Evolutionary conservation across 2,797 vertebrate species (phyloP).

Genomic region (Triplophysa yarkandensis): DNA sequence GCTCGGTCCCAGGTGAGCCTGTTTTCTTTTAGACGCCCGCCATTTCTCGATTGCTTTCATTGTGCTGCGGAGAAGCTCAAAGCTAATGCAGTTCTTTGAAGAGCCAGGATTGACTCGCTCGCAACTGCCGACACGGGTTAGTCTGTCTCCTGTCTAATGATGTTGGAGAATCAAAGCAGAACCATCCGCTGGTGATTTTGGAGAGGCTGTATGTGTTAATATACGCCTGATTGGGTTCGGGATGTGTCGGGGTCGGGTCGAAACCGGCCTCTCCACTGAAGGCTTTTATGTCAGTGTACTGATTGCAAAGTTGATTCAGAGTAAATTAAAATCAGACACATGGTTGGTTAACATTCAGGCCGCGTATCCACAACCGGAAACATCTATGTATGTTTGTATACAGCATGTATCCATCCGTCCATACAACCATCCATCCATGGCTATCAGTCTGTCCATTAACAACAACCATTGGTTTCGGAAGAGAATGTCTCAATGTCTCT

Average conservation of each 20-base stretch:
- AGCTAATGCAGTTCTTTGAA: slow-evolving; percentile 62
- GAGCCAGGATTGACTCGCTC: slow-evolving; percentile 42
- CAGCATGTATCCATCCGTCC: slow-evolving; percentile 42
- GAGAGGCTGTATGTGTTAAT: slow-evolving; percentile 29
- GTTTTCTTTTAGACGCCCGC: slow-evolving; percentile 62
- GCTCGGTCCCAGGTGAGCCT: slow-evolving; percentile 63
- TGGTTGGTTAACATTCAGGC: not conserved
- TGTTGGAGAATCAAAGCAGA: slow-evolving; percentile 27
- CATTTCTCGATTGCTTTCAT: slow-evolving; percentile 58
- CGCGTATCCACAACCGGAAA: not conserved
- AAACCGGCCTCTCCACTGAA: slow-evolving; percentile 5
- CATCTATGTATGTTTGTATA: not conserved
- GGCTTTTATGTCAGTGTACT: slow-evolving; percentile 8
- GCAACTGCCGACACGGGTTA: slow-evolving; percentile 46
- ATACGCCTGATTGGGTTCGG: not conserved
- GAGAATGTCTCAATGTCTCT: too few relatives aligned
- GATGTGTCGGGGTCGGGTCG: not conserved
- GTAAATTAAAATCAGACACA: slow-evolving; percentile 23
- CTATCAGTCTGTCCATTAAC: not conserved
- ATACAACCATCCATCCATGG: slow-evolving; percentile 10
- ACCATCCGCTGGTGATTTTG: slow-evolving; percentile 30
- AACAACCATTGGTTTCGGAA: too few relatives aligned
- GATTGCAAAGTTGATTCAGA: slow-evolving; percentile 12
- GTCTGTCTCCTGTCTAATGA: slow-evolving; percentile 22
- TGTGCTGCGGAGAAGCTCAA: slow-evolving; percentile 56